A percentile compares a stretch with the other conserved stretches of the same genome.
Conservation (phyloP, 2,797 vertebrate genomes). For the Morus bassanus region DNA sequence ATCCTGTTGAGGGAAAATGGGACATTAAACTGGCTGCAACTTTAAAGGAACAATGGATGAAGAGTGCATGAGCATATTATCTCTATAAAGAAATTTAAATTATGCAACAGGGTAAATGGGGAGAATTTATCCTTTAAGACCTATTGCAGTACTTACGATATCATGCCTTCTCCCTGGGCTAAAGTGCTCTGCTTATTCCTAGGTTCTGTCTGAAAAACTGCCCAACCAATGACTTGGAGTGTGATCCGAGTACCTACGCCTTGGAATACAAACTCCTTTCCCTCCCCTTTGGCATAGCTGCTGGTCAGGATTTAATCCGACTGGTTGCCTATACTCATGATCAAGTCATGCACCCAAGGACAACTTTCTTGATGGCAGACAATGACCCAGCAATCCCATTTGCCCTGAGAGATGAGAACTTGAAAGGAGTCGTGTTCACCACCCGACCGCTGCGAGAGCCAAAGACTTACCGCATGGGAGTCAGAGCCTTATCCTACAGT, state of each 20-base stretch:
- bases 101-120: background rate
- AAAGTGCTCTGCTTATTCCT: background rate
- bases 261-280: conserved; percentile 97
- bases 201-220: conserved; percentile 97
- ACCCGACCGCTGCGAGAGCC: conserved; percentile 82
- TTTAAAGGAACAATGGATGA: background rate
- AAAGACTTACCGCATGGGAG: conserved; percentile 92
- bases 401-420: conserved; percentile 90
- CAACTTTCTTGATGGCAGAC: conserved; percentile 86
- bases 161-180: background rate
- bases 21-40: background rate
- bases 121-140: background rate
- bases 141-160: background rate
- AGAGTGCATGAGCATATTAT: background rate
- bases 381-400: conserved; percentile 86
- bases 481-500: conserved; percentile 90
- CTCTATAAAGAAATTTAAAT: background rate
- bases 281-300: conserved; percentile 92
- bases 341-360: conserved; percentile 91
- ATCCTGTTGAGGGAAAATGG: background rate
- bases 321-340: conserved; percentile 96
- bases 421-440: conserved; percentile 95
- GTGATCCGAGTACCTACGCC: conserved; percentile 89
- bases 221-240: conserved; percentile 90
- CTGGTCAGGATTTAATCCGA: conserved; percentile 95